Evolutionary conservation across 2,113 vertebrate species (phyloP).

Genomic region (Cercopithecus mona): DNA sequence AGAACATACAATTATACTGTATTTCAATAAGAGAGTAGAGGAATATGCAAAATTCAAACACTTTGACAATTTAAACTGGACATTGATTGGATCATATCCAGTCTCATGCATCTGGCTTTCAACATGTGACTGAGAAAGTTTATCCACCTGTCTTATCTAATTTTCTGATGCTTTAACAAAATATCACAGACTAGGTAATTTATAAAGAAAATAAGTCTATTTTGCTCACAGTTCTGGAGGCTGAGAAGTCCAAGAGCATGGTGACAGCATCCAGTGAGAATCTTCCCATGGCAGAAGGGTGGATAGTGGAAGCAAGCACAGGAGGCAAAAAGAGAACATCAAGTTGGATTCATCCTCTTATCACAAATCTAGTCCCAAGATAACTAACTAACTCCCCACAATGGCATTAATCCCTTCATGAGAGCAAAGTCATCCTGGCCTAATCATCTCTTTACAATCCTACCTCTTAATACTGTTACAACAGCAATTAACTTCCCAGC

Average conservation of each 20-base stretch:
- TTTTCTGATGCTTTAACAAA: not conserved
- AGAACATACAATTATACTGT: not conserved
- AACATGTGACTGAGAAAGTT: not conserved
- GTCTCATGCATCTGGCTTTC: rapidly evolving
- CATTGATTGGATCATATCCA: not conserved
- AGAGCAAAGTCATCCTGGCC: not conserved
- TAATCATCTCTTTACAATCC: not conserved
- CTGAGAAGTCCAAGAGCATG: not conserved
- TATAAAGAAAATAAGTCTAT: not conserved
- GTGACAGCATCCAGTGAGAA: not conserved
- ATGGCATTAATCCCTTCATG: not conserved
- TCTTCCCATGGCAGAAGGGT: not conserved
- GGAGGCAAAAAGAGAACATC: not conserved
- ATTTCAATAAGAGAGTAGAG: not conserved
- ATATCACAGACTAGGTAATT: not conserved
- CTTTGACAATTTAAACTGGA: not conserved
- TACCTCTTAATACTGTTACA: not conserved
- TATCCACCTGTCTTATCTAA: not conserved
- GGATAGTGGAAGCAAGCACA: not conserved
- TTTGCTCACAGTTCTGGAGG: not conserved
- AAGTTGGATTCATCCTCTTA: not conserved
- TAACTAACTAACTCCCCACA: not conserved
- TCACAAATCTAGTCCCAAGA: not conserved
- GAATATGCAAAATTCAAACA: not conserved
- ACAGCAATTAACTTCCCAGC: not conserved